A percentile compares a stretch with the other conserved stretches of the same genome.
Evolutionary conservation across 2,888 invertebrate genomes (phyloP).

Genomic region (Drosophila neonasuta): DNA sequence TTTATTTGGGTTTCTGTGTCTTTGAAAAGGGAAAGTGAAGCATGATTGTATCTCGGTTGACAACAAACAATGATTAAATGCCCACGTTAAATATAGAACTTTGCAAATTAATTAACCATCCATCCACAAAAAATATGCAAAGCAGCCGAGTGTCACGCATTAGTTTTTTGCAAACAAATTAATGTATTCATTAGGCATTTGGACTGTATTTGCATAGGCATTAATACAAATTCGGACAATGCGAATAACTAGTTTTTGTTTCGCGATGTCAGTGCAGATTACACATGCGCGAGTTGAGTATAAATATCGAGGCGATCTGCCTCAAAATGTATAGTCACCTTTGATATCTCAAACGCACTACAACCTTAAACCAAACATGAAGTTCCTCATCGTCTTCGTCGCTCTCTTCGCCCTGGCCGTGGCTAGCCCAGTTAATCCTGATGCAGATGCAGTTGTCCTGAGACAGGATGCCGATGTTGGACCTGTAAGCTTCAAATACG

Average conservation of each 20-base stretch:
- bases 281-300: conserved; percentile 2
- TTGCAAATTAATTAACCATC: not conserved
- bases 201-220: conserved; percentile 6
- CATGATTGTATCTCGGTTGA: not conserved
- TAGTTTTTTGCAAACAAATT: not conserved
- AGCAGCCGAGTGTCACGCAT: not conserved
- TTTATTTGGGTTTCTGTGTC: conserved; percentile 12
- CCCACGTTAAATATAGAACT: not conserved
- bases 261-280: not conserved
- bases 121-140: not conserved
- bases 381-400: conserved; percentile 66
- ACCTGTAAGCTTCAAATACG: conserved; percentile 83
- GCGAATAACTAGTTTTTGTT: conserved; percentile 6
- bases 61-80: not conserved
- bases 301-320: conserved; percentile 8
- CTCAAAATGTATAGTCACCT: conserved; percentile 19
- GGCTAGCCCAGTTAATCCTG: conserved; percentile 43
- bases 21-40: conserved; percentile 13
- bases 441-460: conserved; percentile 12
- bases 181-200: not conserved
- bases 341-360: conserved; percentile 30
- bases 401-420: conserved; percentile 63
- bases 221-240: not conserved
- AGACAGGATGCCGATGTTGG: conserved; percentile 70
- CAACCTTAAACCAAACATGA: conserved; percentile 48